A percentile compares a stretch with the other conserved stretches of the same genome.
These are phyloP conservation scores for Actinia tenebrosa DNA, from an alignment of 64 coral and sea anemone species.

Conservation along the genomic window DNA sequence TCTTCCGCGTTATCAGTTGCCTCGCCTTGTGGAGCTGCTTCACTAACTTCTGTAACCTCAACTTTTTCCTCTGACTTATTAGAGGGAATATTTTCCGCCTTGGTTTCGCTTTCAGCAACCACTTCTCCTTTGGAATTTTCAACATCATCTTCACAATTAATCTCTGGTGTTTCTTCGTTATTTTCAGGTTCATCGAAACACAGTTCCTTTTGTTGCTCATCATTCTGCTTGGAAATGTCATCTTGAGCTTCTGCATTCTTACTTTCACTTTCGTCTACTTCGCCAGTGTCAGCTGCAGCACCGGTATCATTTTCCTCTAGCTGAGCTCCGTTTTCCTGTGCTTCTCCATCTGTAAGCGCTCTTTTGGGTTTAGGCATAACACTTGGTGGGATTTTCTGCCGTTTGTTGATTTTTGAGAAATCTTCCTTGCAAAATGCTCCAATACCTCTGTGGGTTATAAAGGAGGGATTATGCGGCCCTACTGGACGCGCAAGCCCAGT, in stretches of 20 bases:
- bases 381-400: conserved; percentile 12
- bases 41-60: background rate
- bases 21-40: too few species aligned
- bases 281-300: background rate
- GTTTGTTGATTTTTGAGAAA: conserved; percentile 37
- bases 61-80: background rate
- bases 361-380: conserved; percentile 17
- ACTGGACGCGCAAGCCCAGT: conserved; percentile 73
- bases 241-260: background rate
- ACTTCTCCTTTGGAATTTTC: background rate
- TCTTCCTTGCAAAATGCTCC: conserved; percentile 76
- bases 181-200: background rate
- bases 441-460: conserved; percentile 72
- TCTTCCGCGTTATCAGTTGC: background rate
- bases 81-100: background rate
- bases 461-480: conserved; percentile 53
- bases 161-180: background rate
- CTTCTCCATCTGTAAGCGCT: background rate
- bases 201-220: background rate
- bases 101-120: background rate
- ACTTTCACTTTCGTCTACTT: background rate
- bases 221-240: background rate
- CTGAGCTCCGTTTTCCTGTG: background rate
- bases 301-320: background rate
- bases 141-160: background rate